These are phyloP conservation scores for Danio kyathit DNA, from an alignment of 2,797 vertebrate species.

Conservation along the genomic window DNA sequence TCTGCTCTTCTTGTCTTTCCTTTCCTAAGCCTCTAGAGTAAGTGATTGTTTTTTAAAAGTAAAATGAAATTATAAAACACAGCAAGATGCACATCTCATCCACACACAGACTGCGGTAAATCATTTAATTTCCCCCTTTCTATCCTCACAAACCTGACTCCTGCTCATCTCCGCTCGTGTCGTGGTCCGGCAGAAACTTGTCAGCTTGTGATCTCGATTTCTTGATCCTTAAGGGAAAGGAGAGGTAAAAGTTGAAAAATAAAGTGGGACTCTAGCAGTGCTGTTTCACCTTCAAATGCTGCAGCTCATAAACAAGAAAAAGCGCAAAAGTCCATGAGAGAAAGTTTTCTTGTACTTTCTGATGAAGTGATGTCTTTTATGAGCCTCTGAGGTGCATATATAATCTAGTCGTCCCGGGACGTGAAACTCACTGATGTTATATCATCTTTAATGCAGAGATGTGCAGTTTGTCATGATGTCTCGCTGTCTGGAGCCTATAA, in stretches of 20 bases:
- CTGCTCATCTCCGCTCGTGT: conserved; percentile 24
- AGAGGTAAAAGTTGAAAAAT: conserved; percentile 18
- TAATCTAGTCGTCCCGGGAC: conserved; percentile 23
- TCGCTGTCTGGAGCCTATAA: neutral
- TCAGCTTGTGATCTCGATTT: conserved; percentile 25
- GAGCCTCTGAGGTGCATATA: conserved; percentile 32
- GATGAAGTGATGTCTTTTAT: conserved; percentile 26
- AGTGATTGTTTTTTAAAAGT: neutral
- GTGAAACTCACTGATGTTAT: conserved; percentile 17
- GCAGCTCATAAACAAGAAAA: conserved; percentile 25
- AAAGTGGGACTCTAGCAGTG: neutral
- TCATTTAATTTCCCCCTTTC: conserved; percentile 18
- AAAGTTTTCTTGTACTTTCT: conserved; percentile 28
- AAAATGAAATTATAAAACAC: conserved; percentile 10
- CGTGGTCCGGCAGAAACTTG: neutral
- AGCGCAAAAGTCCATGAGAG: neutral
- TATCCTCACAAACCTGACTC: conserved; percentile 18
- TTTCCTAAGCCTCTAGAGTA: conserved; percentile 1
- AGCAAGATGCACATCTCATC: conserved; percentile 20
- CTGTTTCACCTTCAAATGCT: conserved; percentile 22
- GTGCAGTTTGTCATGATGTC: conserved; percentile 17
- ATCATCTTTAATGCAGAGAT: conserved; percentile 32
- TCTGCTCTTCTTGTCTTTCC: conserved; percentile 4
- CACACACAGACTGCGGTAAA: conserved; percentile 12
- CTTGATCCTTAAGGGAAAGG: conserved; percentile 21